Evolutionary conservation across 2,888 invertebrate genomes (phyloP).

Genomic region (Agrilus biguttatus): DNA sequence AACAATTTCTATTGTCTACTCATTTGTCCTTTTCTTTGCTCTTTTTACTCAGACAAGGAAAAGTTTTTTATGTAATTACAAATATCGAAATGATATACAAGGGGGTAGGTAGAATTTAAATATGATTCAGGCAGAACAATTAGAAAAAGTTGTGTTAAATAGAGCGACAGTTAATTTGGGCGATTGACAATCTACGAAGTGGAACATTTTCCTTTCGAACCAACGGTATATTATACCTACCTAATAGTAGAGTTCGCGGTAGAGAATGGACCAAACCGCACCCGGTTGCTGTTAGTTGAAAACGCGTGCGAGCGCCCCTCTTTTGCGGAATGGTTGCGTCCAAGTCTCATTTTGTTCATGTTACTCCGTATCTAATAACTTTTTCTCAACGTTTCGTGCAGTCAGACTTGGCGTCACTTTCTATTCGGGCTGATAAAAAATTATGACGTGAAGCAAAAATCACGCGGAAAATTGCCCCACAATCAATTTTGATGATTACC

Average conservation of each 20-base stretch:
- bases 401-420: conserved; percentile 9
- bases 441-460: too few species aligned
- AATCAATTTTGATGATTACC: conserved; percentile 1
- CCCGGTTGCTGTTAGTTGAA: conserved; percentile 20
- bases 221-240: too few species aligned
- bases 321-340: conserved; percentile 31
- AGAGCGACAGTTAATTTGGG: not conserved
- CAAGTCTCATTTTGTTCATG: conserved; percentile 35
- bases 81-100: too few species aligned
- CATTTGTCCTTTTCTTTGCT: too few species aligned
- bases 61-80: too few species aligned
- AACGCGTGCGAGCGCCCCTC: conserved; percentile 27
- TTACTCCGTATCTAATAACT: conserved; percentile 28
- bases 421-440: conserved; percentile 6
- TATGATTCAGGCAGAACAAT: too few species aligned
- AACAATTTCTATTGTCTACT: too few species aligned
- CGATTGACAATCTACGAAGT: not conserved
- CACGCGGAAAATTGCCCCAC: too few species aligned
- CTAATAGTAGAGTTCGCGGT: too few species aligned
- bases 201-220: not conserved
- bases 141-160: not conserved
- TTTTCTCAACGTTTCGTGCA: conserved; percentile 25
- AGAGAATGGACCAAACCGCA: conserved; percentile 14
- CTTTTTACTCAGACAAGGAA: too few species aligned
- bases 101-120: too few species aligned